These are phyloP conservation scores for Helostoma temminkii DNA, from an alignment of 2,797 vertebrate genomes.

Conservation along the genomic window DNA sequence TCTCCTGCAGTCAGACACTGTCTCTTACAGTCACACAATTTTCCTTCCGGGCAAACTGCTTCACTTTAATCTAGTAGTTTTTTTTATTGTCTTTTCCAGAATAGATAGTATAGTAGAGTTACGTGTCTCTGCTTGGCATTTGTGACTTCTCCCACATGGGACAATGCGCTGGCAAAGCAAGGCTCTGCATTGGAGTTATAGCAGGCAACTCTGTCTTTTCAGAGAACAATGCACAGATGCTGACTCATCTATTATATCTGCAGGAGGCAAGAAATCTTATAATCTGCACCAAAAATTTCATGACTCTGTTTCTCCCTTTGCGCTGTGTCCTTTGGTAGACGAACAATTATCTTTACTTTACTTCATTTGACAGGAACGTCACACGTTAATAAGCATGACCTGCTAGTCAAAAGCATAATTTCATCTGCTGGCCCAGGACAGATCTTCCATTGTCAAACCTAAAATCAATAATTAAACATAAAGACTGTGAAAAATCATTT, in stretches of 20 bases:
- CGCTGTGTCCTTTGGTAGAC: slow-evolving; percentile 3
- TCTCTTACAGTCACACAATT: slow-evolving; percentile 30
- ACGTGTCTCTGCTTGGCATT: not conserved
- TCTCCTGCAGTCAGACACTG: slow-evolving; percentile 36
- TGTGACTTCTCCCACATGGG: slow-evolving; percentile 8
- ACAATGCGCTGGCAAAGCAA: slow-evolving; percentile 1
- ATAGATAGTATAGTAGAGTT: not conserved
- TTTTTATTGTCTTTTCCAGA: slow-evolving; percentile 7
- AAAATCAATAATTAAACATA: too few relatives aligned
- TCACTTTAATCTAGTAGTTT: slow-evolving; percentile 8
- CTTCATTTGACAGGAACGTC: too few relatives aligned
- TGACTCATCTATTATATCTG: slow-evolving; percentile 17
- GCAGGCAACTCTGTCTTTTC: not conserved
- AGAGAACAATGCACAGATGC: slow-evolving; percentile 33
- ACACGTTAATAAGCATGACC: too few relatives aligned
- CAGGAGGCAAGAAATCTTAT: slow-evolving; percentile 8
- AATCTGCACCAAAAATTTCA: not conserved
- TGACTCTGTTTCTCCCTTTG: not conserved
- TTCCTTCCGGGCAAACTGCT: not conserved
- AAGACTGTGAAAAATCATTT: too few relatives aligned
- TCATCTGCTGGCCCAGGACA: too few relatives aligned
- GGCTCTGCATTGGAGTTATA: slow-evolving; percentile 25
- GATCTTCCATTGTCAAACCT: too few relatives aligned
- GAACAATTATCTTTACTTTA: not conserved
- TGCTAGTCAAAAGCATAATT: too few relatives aligned